phyloP scores from a whole-genome alignment of 2,113 vertebrate species.

The Caretta caretta region DNA sequence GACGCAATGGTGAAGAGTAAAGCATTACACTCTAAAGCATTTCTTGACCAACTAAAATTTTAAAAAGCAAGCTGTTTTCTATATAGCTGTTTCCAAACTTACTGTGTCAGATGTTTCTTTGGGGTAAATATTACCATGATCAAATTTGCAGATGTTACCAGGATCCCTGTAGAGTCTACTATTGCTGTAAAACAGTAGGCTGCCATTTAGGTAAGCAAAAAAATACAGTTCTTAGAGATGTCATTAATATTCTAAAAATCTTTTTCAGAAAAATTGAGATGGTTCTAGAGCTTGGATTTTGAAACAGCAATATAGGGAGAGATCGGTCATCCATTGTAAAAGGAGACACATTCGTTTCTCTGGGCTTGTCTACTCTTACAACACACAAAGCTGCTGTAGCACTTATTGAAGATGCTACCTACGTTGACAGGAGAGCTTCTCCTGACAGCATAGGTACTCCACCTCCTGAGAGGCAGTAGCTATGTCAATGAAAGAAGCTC shows the following conservation, averaged over 20 bases:
- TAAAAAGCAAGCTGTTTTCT: no score
- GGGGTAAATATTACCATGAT: background rate
- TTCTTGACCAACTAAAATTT: background rate
- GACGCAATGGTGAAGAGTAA: background rate
- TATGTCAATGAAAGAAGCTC: no score
- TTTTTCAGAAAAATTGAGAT: background rate
- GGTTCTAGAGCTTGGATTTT: background rate
- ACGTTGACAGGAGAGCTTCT: no score
- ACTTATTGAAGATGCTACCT: no score
- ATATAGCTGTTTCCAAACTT: background rate
- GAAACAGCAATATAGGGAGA: no score
- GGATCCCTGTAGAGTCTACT: background rate
- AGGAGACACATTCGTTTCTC: background rate
- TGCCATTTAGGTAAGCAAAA: background rate
- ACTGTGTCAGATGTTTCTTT: background rate
- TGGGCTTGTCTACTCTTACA: no score
- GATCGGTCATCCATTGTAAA: background rate
- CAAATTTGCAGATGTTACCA: background rate
- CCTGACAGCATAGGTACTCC: no score
- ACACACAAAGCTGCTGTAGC: no score
- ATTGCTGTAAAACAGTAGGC: fast-evolving
- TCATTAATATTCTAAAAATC: fast-evolving
- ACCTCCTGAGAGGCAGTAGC: no score
- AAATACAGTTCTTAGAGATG: fast-evolving
- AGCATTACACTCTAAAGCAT: background rate